Conservation (phyloP, 2,888 invertebrate genomes). For the Metalampra italica region DNA sequence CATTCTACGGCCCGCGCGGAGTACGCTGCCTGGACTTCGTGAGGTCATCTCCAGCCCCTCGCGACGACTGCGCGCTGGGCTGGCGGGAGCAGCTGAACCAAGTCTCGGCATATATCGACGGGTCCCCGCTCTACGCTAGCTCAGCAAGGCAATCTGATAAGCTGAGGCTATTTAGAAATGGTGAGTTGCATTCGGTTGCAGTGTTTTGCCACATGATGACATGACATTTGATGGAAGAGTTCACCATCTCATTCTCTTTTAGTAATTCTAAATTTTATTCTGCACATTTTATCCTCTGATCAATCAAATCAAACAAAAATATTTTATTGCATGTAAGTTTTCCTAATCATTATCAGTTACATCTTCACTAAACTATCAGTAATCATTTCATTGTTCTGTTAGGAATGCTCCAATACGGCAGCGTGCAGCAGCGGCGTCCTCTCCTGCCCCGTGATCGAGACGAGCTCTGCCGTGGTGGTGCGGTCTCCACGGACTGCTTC, state of each 20-base stretch:
- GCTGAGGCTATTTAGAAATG: slow-evolving; percentile 86
- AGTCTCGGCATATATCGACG: slow-evolving; percentile 89
- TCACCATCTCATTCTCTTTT: no score
- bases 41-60: slow-evolving; percentile 88
- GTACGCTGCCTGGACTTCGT: slow-evolving; percentile 90
- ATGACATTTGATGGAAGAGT: no score
- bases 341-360: no score
- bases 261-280: no score
- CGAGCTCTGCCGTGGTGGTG: slow-evolving; percentile 85
- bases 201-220: not conserved
- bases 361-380: no score
- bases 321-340: no score
- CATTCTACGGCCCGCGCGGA: slow-evolving; percentile 84
- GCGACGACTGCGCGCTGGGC: slow-evolving; percentile 88
- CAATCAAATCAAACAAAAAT: no score
- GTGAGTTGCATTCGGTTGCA: slow-evolving; percentile 54
- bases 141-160: slow-evolving; percentile 84
- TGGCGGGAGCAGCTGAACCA: slow-evolving; percentile 92
- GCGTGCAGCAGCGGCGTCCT: slow-evolving; percentile 79
- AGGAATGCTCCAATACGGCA: slow-evolving; percentile 81
- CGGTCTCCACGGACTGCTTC: slow-evolving; percentile 86
- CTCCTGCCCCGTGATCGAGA: slow-evolving; percentile 78
- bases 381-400: not conserved
- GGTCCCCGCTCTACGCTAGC: slow-evolving; percentile 89
- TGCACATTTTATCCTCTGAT: no score